phyloP scores from a whole-genome alignment of 1,140 invertebrate species.

The Caenorhabditis inopinata region DNA sequence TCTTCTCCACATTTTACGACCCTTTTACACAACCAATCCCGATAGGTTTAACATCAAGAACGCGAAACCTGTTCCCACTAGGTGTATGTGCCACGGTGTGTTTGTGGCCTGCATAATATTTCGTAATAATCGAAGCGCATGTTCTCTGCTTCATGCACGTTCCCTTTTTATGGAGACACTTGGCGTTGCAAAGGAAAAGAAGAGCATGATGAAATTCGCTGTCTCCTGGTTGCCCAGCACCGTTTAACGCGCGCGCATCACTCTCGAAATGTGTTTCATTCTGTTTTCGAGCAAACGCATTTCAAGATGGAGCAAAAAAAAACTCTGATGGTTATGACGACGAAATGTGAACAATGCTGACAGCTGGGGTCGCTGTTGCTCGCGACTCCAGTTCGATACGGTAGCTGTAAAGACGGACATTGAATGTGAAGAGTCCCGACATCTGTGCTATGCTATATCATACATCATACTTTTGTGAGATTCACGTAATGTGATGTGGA shows the following conservation, averaged over 20 bases:
- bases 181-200: neutral
- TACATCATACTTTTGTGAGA: slow-evolving; percentile 16
- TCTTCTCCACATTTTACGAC: slow-evolving; percentile 21
- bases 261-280: neutral
- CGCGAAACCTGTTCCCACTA: neutral
- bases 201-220: slow-evolving; percentile 1
- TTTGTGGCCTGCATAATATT: neutral
- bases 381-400: neutral
- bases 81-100: neutral
- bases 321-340: neutral
- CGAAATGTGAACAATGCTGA: neutral
- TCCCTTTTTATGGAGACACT: no score
- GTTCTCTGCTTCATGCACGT: neutral
- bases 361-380: neutral
- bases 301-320: neutral
- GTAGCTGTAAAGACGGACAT: slow-evolving; percentile 30
- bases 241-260: no score
- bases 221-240: neutral
- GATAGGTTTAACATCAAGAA: neutral
- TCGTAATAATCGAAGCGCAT: neutral
- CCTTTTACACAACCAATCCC: slow-evolving; percentile 32
- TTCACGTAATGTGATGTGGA: neutral
- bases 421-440: slow-evolving; percentile 10
- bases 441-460: slow-evolving; percentile 20
- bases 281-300: neutral